Evolutionary conservation across 2,113 vertebrate species (phyloP).

Genomic region (Aegithalos caudatus): DNA sequence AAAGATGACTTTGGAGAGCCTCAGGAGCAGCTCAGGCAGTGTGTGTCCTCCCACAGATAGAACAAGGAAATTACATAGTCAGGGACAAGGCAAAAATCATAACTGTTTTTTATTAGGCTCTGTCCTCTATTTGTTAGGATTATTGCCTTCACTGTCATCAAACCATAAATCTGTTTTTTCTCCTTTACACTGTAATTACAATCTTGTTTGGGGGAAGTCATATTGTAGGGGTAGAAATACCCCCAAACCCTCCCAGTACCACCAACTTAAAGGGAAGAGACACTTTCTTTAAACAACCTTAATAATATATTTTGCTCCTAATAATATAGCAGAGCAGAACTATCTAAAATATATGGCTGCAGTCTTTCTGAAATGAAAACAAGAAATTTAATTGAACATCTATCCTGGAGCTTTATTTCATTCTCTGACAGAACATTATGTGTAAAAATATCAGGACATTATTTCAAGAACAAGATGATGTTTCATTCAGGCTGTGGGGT

Average conservation of each 20-base stretch:
- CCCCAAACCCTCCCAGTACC: not conserved
- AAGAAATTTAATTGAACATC: slow-evolving; percentile 47
- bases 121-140: slow-evolving; percentile 52
- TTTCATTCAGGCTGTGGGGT: not conserved
- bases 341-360: not conserved
- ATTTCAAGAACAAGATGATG: not conserved
- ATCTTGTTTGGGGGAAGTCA: not conserved
- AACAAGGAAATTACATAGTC: slow-evolving; percentile 55
- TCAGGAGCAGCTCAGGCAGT: slow-evolving; percentile 41
- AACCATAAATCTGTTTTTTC: not conserved
- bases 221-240: not conserved
- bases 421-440: not conserved
- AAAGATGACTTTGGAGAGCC: slow-evolving; percentile 59
- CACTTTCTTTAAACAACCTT: not conserved
- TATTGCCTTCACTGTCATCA: slow-evolving; percentile 29
- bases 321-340: not conserved
- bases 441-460: not conserved
- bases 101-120: slow-evolving; percentile 51
- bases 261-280: not conserved
- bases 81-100: slow-evolving; percentile 60
- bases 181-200: slow-evolving; percentile 21
- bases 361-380: slow-evolving; percentile 6
- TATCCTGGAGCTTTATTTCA: slow-evolving; percentile 9
- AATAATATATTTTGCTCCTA: not conserved
- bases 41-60: slow-evolving; percentile 39